Conservation (phyloP, 2,113 vertebrate genomes). For the Pygoscelis antarcticus region DNA sequence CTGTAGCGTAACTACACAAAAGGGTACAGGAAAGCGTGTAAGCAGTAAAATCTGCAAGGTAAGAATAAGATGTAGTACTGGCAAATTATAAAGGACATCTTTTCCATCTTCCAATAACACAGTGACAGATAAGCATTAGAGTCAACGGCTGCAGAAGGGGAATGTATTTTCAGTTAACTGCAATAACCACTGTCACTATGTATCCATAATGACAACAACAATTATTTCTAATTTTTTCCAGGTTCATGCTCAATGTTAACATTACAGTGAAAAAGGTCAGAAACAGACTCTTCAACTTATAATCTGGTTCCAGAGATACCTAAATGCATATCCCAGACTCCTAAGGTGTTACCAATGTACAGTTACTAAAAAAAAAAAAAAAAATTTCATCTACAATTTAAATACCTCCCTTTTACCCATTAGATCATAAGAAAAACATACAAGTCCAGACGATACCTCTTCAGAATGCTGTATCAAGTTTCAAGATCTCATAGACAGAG, state of each 20-base stretch:
- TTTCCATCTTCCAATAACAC: not conserved
- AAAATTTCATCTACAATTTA: not conserved
- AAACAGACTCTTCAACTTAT: not conserved
- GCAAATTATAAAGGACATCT: not conserved
- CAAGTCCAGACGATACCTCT: not conserved
- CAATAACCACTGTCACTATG: not conserved
- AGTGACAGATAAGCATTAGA: not conserved
- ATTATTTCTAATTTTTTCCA: not conserved
- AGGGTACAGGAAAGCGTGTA: not conserved
- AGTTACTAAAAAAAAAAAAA: not conserved
- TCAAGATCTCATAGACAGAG: not conserved
- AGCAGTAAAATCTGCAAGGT: not conserved
- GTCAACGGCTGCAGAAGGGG: not conserved
- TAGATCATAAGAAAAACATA: not conserved
- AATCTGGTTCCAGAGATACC: not conserved
- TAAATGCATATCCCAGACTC: not conserved
- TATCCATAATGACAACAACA: not conserved
- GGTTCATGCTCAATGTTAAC: not conserved
- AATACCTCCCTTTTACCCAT: not conserved
- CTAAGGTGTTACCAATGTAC: not conserved
- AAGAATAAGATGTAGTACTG: not conserved
- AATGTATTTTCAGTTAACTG: not conserved
- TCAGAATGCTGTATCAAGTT: not conserved
- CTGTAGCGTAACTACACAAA: accelerated
- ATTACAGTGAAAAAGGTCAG: not conserved